Base-by-base conservation (phyloP, 1,140 invertebrate genomes). In the Heliconius eleuchia region DNA sequence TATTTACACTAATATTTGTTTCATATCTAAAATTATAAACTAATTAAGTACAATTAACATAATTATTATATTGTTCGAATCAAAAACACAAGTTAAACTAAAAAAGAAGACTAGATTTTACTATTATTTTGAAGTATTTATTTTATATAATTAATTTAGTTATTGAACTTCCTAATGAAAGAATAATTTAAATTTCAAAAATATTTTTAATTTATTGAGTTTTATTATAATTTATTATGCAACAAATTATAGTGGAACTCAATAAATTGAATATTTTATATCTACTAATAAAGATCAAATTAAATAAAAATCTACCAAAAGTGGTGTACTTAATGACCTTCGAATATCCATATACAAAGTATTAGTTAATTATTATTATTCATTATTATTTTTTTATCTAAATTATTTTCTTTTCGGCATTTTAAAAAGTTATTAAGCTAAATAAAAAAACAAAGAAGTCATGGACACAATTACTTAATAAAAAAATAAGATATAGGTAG, bases 1-100 rank as follows among this genome's bases (percentile, higher is more conserved):
- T 66, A 66, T 66, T 66, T 66, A 66, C 60, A 66, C 60, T 66
- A 66, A 66, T 66, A 30, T 23, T 60, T 66, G 7, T 66, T 57
- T 9, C 37, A 23, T 80, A 30, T 42, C 18, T 77, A 73, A 76
- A 73, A 27, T 70, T 46, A 46, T 46, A 46, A 46, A 46, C 79
- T 80, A 80, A 77, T 80, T 80, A 80, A 80, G 79, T 80, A 80
- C 79, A 70, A 37, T 50, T 73, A 76, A 76, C 46, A 76, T 76
- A 76, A 70, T 39, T 30, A 76, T 76, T 39, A 34, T 52, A 71
- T 71, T 46, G n/a, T 70, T 71, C 27, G 7, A 76, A 34, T 30
- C 19, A 27, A 76, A 27, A 70, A 50, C 27, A 66, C 1, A 16
- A 70, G 11, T 70, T 71, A 34, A 13, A 8, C 46, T 42, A 34